Evolutionary conservation across 2,888 invertebrate species (phyloP).

Genomic region (Yponomeuta cagnagella): DNA sequence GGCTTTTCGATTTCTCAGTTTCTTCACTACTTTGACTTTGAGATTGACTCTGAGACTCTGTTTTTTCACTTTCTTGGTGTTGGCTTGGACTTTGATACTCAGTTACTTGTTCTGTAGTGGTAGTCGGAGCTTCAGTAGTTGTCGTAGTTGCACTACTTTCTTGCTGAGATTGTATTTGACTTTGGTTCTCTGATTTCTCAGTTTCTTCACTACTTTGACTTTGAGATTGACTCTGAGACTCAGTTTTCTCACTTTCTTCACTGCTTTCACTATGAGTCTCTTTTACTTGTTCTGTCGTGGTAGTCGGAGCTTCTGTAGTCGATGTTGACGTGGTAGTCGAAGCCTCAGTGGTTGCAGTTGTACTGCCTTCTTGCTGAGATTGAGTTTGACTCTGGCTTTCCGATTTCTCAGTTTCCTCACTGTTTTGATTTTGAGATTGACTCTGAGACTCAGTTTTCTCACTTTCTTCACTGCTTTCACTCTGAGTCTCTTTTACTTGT

Average conservation of each 20-base stretch:
- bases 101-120: neutral
- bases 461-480: no score
- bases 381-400: no score
- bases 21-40: neutral
- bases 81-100: neutral
- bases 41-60: neutral
- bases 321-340: neutral
- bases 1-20: neutral
- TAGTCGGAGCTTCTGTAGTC: neutral
- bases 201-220: neutral
- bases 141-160: no score
- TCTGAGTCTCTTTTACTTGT: no score
- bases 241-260: neutral
- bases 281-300: no score
- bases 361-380: no score
- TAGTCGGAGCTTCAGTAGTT: neutral
- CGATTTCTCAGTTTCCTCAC: no score
- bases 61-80: no score
- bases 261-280: neutral
- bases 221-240: neutral
- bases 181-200: neutral
- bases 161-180: no score
- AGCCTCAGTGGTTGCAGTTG: no score
- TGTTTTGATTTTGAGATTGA: no score
- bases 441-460: no score